These are phyloP conservation scores for Marronus borbonicus DNA, from an alignment of 2,888 invertebrate genomes.

Conservation along the genomic window DNA sequence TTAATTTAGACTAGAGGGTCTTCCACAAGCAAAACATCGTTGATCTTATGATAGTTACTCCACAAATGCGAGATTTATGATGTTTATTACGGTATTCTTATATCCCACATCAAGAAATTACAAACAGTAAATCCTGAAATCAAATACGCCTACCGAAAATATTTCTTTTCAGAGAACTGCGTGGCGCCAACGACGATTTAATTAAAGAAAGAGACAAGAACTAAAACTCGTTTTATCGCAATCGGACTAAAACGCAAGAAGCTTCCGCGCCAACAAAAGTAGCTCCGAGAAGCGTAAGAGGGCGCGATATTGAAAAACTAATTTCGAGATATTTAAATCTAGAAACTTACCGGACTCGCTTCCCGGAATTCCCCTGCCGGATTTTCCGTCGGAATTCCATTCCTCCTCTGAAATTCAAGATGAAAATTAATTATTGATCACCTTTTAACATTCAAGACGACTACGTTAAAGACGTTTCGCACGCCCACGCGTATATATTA, in stretches of 20 bases:
- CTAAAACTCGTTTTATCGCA: background rate
- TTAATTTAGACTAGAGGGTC: too few relatives aligned
- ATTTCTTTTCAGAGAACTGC: background rate
- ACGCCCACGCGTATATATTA: background rate
- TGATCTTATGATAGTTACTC: too few relatives aligned
- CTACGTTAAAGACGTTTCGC: conserved; percentile 19
- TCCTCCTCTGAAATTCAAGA: conserved; percentile 74
- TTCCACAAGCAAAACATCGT: too few relatives aligned
- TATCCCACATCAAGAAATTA: background rate
- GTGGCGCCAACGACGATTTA: conserved; percentile 8
- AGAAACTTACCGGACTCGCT: conserved; percentile 68
- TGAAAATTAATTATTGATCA: conserved; percentile 49
- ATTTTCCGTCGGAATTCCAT: conserved; percentile 76
- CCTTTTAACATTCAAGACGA: conserved; percentile 3
- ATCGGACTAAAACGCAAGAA: background rate
- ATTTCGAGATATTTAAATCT: conserved; percentile 37
- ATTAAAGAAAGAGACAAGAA: conserved; percentile 30
- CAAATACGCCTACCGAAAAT: background rate
- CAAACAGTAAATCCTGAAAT: background rate
- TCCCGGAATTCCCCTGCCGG: conserved; percentile 66
- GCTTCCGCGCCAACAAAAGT: background rate
- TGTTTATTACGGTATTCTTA: background rate
- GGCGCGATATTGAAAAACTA: conserved; percentile 38
- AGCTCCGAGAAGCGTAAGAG: background rate
- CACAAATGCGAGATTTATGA: background rate